Evolutionary conservation across 2,797 vertebrate genomes (phyloP).

Genomic region (Molossus alvarezi): DNA sequence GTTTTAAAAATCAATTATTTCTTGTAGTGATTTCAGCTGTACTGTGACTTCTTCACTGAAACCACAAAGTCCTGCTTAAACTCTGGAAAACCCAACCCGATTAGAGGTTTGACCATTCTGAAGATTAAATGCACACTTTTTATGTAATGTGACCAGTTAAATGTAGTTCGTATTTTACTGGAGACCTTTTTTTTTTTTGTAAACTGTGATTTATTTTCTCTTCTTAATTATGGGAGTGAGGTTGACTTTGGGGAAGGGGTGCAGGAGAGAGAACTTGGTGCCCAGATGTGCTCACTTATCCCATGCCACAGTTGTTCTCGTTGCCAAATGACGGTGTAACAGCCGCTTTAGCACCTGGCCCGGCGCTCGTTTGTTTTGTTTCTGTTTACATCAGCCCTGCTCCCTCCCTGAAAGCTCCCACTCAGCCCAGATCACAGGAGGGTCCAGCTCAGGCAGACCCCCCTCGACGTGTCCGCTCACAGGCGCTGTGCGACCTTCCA

Average conservation of each 20-base stretch:
- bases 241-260: not conserved
- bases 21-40: not conserved
- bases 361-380: not conserved
- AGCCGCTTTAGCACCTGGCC: not conserved
- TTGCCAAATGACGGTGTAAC: not conserved
- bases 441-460: not conserved
- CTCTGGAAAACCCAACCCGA: not conserved
- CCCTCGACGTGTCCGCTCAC: not conserved
- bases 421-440: not conserved
- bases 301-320: not conserved
- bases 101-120: conserved; percentile 47
- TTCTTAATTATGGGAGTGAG: not conserved
- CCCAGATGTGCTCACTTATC: not conserved
- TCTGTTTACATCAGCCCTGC: not conserved
- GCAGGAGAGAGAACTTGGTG: not conserved
- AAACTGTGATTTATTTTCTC: conserved; percentile 64
- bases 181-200: conserved; percentile 49
- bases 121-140: conserved; percentile 66
- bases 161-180: conserved; percentile 64
- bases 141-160: conserved; percentile 71
- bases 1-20: conserved; percentile 66
- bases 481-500: too few species aligned
- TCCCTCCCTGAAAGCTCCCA: not conserved
- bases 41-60: conserved; percentile 57
- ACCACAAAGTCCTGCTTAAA: conserved; percentile 45